Evolutionary conservation across 2,113 vertebrate genomes (phyloP).

Genomic region (Dascyllus trimaculatus): DNA sequence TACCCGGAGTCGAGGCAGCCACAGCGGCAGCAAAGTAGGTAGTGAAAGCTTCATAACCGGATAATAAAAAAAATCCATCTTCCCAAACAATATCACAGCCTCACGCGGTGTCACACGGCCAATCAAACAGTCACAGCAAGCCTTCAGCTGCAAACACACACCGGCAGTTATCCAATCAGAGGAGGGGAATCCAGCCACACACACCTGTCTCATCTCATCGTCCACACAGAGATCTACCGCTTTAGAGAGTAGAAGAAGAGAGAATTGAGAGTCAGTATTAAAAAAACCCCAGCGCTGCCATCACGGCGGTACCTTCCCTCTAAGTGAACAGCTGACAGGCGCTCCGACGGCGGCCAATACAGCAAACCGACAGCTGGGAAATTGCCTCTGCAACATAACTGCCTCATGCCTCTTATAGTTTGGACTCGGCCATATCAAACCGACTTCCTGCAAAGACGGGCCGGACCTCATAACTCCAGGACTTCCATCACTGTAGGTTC

Average conservation of each 20-base stretch:
- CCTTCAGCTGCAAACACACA: background rate
- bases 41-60: too few species aligned
- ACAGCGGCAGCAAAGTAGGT: too few species aligned
- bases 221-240: constrained; percentile 27
- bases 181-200: constrained; percentile 15
- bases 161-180: constrained; percentile 22
- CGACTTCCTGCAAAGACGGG: too few species aligned
- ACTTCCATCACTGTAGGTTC: background rate
- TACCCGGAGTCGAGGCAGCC: too few species aligned
- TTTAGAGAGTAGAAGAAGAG: constrained; percentile 13
- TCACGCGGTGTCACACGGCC: constrained; percentile 28
- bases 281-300: constrained; percentile 6
- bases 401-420: constrained; percentile 59
- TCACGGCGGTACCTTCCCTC: background rate
- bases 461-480: background rate
- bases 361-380: constrained; percentile 69
- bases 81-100: constrained; percentile 1
- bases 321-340: constrained; percentile 64
- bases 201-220: constrained; percentile 40
- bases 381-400: constrained; percentile 56
- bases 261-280: constrained; percentile 47
- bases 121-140: constrained; percentile 23
- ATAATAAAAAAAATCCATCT: too few species aligned
- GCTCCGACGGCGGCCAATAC: constrained; percentile 29
- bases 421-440: constrained; percentile 44